Base-by-base conservation (phyloP, 1,140 invertebrate species). In the Ctenoplectra terminalis region DNA sequence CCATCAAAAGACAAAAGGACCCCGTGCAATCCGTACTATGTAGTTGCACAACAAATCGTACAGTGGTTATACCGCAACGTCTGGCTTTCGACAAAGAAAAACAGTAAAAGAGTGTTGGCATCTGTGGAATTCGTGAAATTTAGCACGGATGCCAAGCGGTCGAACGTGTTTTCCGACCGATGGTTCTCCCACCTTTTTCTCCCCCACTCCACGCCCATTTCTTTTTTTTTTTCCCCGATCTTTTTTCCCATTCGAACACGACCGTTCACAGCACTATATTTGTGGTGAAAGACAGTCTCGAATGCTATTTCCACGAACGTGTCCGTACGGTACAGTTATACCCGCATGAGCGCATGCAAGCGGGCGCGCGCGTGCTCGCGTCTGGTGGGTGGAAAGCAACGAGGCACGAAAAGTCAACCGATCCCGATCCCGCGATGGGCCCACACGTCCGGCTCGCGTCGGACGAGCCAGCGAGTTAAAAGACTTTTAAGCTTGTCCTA, bases 361-460 rank as follows among this genome's bases (percentile, higher is more conserved):
- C n/a, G n/a, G n/a, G 46, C 40, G 37, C 66, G 46, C 29, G 31
- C 20, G 48, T 48, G 37, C 20, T 43, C 61, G 34, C 61, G 40
- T 26, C 50, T 56, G 70, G 81, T 84, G 77, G 84, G 82, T 71
- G 82, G 60, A 77, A 76, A 75, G 72, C 67, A 66, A 76, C 74
- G 81, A 52, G 84, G 81, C 76, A 83, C 84, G 82, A 81, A 87
- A 87, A 86, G 54, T 63, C 37, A 48, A 63, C 67, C 72, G 63
- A 73, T 87, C 83, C 67, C 80, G 70, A 85, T 82, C 70, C 85
- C 23, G 69, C 66, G 73, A 52, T 37, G 71, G 66, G 80, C 67
- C 83, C 81, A 84, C 81, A 85, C 74, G 83, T 64, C 67, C 60
- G 66, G 54, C 17, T 29, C 13, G 11, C n/a, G 63, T 60, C 37